phyloP scores from a whole-genome alignment of 2,113 vertebrate genomes.

The Pampusana beccarii region DNA sequence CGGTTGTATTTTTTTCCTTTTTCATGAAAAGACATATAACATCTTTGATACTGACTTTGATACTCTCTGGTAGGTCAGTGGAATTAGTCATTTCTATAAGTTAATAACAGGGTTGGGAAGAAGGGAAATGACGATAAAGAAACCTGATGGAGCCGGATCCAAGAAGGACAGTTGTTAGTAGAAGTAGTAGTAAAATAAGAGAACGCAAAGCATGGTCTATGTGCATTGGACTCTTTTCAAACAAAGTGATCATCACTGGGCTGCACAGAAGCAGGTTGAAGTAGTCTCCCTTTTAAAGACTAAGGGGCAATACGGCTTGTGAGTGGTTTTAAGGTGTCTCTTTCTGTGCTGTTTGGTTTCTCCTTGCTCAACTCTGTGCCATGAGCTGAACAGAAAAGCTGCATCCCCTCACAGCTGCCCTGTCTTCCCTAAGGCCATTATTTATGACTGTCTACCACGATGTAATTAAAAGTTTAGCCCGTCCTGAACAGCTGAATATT shows the following conservation, averaged over 20 bases:
- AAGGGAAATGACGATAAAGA: not conserved
- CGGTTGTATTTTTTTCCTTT: not conserved
- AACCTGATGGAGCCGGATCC: not conserved
- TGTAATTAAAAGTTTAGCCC: constrained; percentile 25
- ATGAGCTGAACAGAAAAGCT: not conserved
- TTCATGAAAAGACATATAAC: not conserved
- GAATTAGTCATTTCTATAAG: not conserved
- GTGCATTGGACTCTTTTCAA: not conserved
- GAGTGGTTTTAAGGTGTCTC: not conserved
- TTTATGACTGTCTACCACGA: not conserved
- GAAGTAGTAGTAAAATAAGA: not conserved
- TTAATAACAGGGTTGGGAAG: not conserved
- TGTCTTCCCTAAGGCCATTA: not conserved
- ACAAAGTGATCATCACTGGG: not conserved
- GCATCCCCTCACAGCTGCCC: not conserved
- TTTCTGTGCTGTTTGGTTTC: not conserved
- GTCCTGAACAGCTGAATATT: not conserved
- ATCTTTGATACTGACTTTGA: not conserved
- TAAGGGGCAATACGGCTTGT: not conserved
- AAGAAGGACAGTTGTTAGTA: not conserved
- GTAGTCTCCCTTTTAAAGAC: not conserved
- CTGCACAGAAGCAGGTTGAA: not conserved
- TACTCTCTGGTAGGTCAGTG: not conserved
- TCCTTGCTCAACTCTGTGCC: not conserved
- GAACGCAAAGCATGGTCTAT: not conserved